Base-by-base conservation (phyloP, 2,888 invertebrate genomes). In the Eurytoma adleriae region DNA sequence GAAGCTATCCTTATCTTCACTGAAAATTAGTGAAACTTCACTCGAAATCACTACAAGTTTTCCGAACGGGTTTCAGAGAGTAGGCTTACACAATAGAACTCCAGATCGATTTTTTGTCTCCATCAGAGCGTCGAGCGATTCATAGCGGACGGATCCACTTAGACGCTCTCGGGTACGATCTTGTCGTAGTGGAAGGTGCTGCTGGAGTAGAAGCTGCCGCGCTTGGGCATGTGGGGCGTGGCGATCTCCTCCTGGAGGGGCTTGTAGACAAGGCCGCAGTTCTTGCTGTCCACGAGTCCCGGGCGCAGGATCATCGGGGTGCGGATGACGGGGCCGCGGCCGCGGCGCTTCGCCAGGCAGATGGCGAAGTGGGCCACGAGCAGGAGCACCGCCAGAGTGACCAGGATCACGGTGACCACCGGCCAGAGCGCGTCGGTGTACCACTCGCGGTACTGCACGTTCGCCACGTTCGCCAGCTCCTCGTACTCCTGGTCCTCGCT, bases 221-320 rank as follows among this genome's bases (percentile, higher is more conserved):
- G 85, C 80, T 90, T 95, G 69, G 95, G 95, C 86, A 94, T 94
- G 87, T 93, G 92, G 2, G 94, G 93, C 67, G 94, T 94, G 14
- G 93, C 92, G 84, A 95, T 93, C 85, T 96, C 96, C 89, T 96
- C 96, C 14, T 95, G 95, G 75, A 96, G 91, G 84, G 95, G 95
- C 87, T 95, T 95, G 91, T 96, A 96, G 24, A 96, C 95, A 80
- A 96, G 92, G 3, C 95, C 95, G 85, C 94, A 94, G 89, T 95
- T 94, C 87, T 94, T 95, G 92, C 94, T 95, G 81, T 90, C 90
- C 18, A 87, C 84, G 52, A 90, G 85, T 50, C 90, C 89, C 59
- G 87, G 90, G 40, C 90, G 89, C 12, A 91, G 86, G 12, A 90
- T 90, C 88, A 91, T 85, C 2, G 91, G 90, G 7, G 90, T 88